phyloP scores from a whole-genome alignment of 2,113 vertebrate species.

The Neodontobutis hainanensis region DNA sequence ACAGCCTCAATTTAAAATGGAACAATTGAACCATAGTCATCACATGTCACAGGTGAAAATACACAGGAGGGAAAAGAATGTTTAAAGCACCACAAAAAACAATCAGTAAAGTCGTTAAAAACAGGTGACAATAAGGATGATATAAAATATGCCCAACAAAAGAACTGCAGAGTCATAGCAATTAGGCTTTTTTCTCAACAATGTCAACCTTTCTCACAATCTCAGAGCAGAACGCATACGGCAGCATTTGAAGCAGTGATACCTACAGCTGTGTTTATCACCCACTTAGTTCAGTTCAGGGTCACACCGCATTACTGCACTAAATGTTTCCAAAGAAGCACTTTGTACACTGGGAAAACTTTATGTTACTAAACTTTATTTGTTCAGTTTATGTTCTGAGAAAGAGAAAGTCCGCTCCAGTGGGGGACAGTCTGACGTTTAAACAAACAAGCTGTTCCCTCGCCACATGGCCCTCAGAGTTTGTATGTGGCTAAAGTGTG shows the following conservation, averaged over 20 bases:
- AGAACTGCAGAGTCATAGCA: constrained; percentile 19
- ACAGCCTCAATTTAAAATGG: too few species aligned
- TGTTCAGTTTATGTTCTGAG: neutral
- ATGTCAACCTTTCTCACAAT: constrained; percentile 18
- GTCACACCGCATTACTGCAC: neutral
- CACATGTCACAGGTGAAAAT: too few species aligned
- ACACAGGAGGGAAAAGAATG: too few species aligned
- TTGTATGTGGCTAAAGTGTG: neutral
- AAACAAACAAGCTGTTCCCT: neutral
- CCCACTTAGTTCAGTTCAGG: neutral
- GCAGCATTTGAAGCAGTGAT: constrained; percentile 1
- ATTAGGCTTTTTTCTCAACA: constrained; percentile 11
- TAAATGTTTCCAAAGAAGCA: neutral
- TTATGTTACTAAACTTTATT: neutral
- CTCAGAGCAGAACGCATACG: neutral
- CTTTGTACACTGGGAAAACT: neutral
- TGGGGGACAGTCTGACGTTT: neutral
- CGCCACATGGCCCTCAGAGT: neutral
- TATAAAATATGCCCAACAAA: neutral
- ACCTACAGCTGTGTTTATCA: neutral
- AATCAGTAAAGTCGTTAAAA: too few species aligned
- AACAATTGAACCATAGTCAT: too few species aligned
- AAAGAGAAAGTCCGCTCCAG: neutral
- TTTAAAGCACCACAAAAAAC: too few species aligned
- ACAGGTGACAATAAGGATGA: too few species aligned